Evolutionary conservation across 2,797 vertebrate genomes (phyloP).

Genomic region (Hipposideros larvatus): DNA sequence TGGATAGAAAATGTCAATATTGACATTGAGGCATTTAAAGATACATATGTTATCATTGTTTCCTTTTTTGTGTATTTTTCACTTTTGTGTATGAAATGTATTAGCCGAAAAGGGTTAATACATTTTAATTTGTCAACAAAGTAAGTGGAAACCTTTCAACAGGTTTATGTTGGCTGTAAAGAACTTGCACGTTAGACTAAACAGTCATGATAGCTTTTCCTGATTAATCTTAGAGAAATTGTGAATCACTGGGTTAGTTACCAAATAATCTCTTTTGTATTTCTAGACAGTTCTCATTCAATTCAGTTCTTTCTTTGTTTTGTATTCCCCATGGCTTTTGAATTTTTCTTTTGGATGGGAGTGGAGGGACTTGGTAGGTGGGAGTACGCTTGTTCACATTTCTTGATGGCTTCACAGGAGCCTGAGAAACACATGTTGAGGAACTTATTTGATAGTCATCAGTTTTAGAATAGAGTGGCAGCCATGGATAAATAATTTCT

Average conservation of each 20-base stretch:
- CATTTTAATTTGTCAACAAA: slow-evolving; percentile 50
- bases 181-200: slow-evolving; percentile 37
- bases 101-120: neutral
- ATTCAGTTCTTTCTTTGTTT: neutral
- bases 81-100: neutral
- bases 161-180: slow-evolving; percentile 23
- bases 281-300: neutral
- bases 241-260: slow-evolving; percentile 39
- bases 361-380: neutral
- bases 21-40: neutral
- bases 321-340: neutral
- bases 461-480: neutral
- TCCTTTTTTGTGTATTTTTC: too few relatives aligned
- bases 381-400: neutral
- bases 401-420: neutral
- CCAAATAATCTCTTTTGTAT: neutral
- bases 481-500: neutral
- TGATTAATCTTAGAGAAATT: neutral
- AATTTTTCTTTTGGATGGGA: neutral
- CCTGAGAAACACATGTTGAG: neutral
- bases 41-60: neutral
- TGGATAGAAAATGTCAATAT: neutral
- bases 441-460: neutral
- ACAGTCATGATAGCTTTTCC: slow-evolving; percentile 32
- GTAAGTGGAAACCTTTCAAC: neutral